Percentiles rank a stretch among this genome's conserved stretches.
Conservation (phyloP, 2,113 vertebrate species). For the Campylomormyrus numenius region DNA sequence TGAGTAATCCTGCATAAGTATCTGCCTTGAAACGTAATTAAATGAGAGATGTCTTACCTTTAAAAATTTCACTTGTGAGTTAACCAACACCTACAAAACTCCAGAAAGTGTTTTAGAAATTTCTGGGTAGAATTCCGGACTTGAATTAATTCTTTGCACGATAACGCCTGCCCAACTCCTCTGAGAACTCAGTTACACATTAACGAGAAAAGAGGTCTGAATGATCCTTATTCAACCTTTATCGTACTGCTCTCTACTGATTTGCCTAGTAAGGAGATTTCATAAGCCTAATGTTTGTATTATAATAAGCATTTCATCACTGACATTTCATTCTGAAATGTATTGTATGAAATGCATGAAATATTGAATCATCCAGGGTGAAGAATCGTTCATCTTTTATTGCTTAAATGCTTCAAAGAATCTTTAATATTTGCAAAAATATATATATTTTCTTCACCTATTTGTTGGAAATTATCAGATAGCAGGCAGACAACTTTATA, state of each 20-base stretch:
- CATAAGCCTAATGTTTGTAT: neutral
- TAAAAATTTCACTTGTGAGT: neutral
- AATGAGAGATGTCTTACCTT: neutral
- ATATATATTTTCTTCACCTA: too few relatives aligned
- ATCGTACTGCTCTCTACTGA: neutral
- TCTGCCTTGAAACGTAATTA: neutral
- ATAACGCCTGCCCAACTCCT: neutral
- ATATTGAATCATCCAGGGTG: too few relatives aligned
- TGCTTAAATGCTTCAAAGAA: too few relatives aligned
- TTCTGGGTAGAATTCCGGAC: constrained; percentile 2
- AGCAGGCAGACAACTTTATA: too few relatives aligned
- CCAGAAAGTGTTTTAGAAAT: neutral
- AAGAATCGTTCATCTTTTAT: too few relatives aligned
- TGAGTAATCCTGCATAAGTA: neutral
- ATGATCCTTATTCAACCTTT: neutral
- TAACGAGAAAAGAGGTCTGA: neutral
- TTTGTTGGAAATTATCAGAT: too few relatives aligned
- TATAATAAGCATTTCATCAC: neutral
- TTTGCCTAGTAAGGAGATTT: neutral
- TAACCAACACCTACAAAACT: neutral
- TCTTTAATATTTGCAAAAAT: too few relatives aligned
- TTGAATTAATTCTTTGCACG: constrained; percentile 21
- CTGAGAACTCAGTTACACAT: constrained; percentile 17
- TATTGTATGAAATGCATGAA: neutral
- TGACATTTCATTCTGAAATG: neutral